Conservation (phyloP, 1,140 invertebrate species). For the Zaprionus ghesquierei region DNA sequence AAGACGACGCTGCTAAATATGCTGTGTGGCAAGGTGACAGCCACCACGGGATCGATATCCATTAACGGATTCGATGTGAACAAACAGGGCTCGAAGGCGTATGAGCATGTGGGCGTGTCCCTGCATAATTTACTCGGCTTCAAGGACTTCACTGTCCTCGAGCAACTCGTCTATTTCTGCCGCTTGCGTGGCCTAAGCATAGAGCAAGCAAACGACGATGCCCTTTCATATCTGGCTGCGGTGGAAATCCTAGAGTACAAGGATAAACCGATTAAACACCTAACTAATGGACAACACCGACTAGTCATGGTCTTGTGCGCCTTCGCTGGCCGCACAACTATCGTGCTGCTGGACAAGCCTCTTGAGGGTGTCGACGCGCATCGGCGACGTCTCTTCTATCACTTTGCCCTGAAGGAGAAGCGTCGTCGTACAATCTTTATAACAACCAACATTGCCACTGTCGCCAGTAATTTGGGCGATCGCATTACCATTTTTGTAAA, state of each 20-base stretch:
- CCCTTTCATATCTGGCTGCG: not conserved
- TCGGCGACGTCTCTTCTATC: slow-evolving; percentile 21
- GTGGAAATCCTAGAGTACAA: slow-evolving; percentile 14
- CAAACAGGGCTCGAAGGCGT: not conserved
- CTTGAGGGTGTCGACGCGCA: slow-evolving; percentile 47
- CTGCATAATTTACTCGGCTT: not conserved
- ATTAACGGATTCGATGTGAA: slow-evolving; percentile 19
- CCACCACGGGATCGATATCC: slow-evolving; percentile 20
- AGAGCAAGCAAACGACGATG: slow-evolving; percentile 9
- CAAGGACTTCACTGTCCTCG: slow-evolving; percentile 33
- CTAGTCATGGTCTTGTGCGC: slow-evolving; percentile 40
- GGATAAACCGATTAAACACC: not conserved
- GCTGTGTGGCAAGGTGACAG: slow-evolving; percentile 4
- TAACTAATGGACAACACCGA: slow-evolving; percentile 34
- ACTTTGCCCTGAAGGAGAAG: slow-evolving; percentile 24
- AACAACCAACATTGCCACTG: slow-evolving; percentile 32
- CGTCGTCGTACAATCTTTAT: slow-evolving; percentile 36
- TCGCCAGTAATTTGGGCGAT: slow-evolving; percentile 50
- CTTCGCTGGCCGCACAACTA: slow-evolving; percentile 39
- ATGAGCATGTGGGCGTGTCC: not conserved
- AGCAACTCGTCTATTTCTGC: slow-evolving; percentile 47
- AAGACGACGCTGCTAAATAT: slow-evolving; percentile 48
- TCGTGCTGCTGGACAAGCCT: slow-evolving; percentile 48
- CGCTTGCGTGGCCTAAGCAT: slow-evolving; percentile 34
- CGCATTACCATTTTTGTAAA: slow-evolving; percentile 36